These are phyloP conservation scores for Pedionomus torquatus DNA, from an alignment of 2,113 vertebrate genomes.

Conservation along the genomic window DNA sequence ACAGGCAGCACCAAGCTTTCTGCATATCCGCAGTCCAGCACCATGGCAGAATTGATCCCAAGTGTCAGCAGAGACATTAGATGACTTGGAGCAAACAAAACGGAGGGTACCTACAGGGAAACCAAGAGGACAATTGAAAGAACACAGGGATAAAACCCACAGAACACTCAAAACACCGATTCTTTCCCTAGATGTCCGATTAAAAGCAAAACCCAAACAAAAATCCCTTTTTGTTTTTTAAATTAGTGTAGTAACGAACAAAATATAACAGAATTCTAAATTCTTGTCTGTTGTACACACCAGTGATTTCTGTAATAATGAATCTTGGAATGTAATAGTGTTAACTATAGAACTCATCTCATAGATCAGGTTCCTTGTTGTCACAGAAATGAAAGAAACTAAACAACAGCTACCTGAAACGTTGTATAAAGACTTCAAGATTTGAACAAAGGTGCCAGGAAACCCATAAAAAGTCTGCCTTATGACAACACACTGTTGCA, in stretches of 20 bases:
- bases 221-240: not conserved
- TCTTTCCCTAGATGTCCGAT: not conserved
- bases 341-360: not conserved
- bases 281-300: not conserved
- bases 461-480: not conserved
- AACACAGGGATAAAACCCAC: not conserved
- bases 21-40: constrained; percentile 94
- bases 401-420: not conserved
- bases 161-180: not conserved
- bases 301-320: not conserved
- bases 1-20: constrained; percentile 95
- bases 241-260: not conserved
- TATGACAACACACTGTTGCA: not conserved
- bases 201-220: not conserved
- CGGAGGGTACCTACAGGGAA: constrained; percentile 88
- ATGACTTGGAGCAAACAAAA: constrained; percentile 95
- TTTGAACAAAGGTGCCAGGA: not conserved
- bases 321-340: not conserved
- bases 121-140: not conserved
- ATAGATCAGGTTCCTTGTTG: not conserved
- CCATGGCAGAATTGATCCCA: constrained; percentile 94
- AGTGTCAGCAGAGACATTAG: constrained; percentile 95
- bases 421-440: not conserved
- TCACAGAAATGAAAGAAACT: not conserved
- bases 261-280: not conserved